Evolutionary conservation across 2,888 invertebrate species (phyloP).

Genomic region (Drosophila atroscutellata): DNA sequence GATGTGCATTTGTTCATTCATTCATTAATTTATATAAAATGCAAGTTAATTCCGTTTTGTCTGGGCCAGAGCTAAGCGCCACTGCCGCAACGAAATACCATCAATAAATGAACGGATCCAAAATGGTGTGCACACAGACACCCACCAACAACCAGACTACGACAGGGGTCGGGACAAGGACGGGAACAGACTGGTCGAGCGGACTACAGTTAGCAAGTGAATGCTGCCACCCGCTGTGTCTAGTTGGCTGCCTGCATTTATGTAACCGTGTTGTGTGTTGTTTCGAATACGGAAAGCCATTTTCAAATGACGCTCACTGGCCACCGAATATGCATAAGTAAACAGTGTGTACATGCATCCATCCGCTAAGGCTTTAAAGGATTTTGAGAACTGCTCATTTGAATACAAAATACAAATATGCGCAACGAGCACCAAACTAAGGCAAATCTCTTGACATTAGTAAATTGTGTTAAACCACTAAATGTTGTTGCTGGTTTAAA

Average conservation of each 20-base stretch:
- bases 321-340: constrained; percentile 74
- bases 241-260: constrained; percentile 52
- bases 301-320: constrained; percentile 64
- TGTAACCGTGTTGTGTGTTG: constrained; percentile 52
- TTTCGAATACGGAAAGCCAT: constrained; percentile 68
- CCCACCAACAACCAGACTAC: constrained; percentile 15
- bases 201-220: constrained; percentile 12
- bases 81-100: constrained; percentile 67
- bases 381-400: constrained; percentile 78
- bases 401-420: constrained; percentile 74
- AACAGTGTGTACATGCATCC: constrained; percentile 54
- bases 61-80: constrained; percentile 74
- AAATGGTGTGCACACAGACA: constrained; percentile 47
- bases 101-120: constrained; percentile 74
- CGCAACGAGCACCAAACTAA: constrained; percentile 42
- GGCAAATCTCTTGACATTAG: constrained; percentile 41
- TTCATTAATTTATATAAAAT: constrained; percentile 83
- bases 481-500: constrained; percentile 12
- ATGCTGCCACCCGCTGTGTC: constrained; percentile 29
- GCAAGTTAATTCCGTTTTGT: constrained; percentile 81
- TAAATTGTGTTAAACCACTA: constrained; percentile 51
- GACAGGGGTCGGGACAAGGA: neutral
- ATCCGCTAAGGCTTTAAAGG: constrained; percentile 63
- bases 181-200: constrained; percentile 10
- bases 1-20: constrained; percentile 57